Conservation (phyloP, 2,888 invertebrate genomes). For the Arge pagana region DNA sequence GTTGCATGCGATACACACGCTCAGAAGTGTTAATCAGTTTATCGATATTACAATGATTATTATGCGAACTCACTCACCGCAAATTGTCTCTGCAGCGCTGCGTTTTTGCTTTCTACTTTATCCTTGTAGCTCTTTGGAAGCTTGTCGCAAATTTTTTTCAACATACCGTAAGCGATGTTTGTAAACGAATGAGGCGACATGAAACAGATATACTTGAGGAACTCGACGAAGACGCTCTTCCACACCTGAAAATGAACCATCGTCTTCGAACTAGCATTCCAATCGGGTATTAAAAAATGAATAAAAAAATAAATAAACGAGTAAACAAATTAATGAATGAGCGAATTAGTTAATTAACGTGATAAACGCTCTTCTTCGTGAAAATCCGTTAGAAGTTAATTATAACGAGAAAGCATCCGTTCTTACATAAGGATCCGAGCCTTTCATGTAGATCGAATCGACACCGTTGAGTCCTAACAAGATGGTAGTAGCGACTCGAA, state of each 20-base stretch:
- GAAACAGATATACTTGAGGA: slow-evolving; percentile 68
- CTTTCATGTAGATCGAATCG: slow-evolving; percentile 68
- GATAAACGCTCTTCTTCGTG: not conserved
- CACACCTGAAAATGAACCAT: slow-evolving; percentile 58
- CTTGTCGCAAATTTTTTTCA: slow-evolving; percentile 64
- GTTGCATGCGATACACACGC: too few species aligned
- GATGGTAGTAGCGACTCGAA: slow-evolving; percentile 66
- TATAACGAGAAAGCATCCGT: not conserved
- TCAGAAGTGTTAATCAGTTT: too few species aligned
- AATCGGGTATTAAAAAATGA: too few species aligned
- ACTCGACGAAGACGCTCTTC: slow-evolving; percentile 66
- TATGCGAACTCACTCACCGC: slow-evolving; percentile 58
- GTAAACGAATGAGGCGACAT: slow-evolving; percentile 70
- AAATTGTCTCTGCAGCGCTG: slow-evolving; percentile 67
- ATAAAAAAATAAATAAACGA: too few species aligned
- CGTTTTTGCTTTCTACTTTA: slow-evolving; percentile 61
- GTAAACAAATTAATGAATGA: too few species aligned
- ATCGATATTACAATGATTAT: too few species aligned
- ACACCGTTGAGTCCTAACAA: slow-evolving; percentile 68
- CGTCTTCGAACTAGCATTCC: not conserved
- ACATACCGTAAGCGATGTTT: slow-evolving; percentile 67
- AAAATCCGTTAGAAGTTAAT: not conserved
- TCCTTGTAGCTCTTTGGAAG: slow-evolving; percentile 64
- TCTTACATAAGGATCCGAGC: slow-evolving; percentile 60
- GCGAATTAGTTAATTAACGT: slow-evolving; percentile 1